Conservation (phyloP, 2,797 vertebrate species). For the Sandelia bainsii region DNA sequence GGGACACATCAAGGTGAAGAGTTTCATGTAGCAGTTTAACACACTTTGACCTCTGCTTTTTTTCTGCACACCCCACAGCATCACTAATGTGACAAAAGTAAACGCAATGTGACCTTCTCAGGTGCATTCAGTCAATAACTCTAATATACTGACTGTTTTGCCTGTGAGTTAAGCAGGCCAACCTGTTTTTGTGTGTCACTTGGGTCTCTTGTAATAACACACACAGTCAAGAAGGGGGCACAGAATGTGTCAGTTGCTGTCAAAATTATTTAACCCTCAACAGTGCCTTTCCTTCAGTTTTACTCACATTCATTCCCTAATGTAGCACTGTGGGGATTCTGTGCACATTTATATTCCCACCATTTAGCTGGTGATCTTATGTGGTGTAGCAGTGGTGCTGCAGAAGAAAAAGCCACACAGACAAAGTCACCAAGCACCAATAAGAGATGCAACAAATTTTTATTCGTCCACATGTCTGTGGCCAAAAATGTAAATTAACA, state of each 20-base stretch:
- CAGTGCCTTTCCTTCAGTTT: constrained; percentile 2
- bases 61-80: background rate
- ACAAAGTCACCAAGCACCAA: background rate
- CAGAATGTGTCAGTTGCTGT: constrained; percentile 16
- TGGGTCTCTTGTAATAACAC: constrained; percentile 39
- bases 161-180: constrained; percentile 46
- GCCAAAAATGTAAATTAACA: background rate
- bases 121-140: constrained; percentile 24
- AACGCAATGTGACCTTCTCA: constrained; percentile 33
- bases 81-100: constrained; percentile 17
- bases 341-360: constrained; percentile 39
- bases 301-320: background rate
- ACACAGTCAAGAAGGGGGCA: background rate
- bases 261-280: constrained; percentile 1
- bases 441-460: background rate
- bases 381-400: background rate
- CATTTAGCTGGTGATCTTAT: constrained; percentile 37
- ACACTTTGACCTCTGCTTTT: background rate
- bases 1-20: constrained; percentile 25
- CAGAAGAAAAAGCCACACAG: background rate
- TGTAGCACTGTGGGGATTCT: constrained; percentile 10
- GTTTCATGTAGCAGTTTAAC: background rate
- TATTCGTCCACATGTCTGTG: background rate
- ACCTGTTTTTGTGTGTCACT: constrained; percentile 53
- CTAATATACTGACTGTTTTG: constrained; percentile 12